Base-by-base conservation (phyloP, 2,113 vertebrate species). In the Hydrolagus affinis region DNA sequence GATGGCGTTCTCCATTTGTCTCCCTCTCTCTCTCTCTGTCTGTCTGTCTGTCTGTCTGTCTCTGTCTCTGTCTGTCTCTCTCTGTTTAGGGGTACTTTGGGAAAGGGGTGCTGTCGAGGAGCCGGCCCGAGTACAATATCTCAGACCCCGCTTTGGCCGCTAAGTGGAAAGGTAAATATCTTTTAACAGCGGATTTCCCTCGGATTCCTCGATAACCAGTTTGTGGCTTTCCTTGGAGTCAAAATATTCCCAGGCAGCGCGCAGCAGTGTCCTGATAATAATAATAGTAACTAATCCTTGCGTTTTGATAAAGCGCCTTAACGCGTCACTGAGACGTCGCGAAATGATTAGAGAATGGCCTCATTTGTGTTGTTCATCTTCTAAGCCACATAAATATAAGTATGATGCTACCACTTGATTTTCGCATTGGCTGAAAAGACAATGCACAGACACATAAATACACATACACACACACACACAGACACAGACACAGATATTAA, bases 101-200 rank as follows among this genome's bases (percentile, higher is more conserved):
- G 56, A 99, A 98, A 93, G 97, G 97, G 0, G 86, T 97, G 86
- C 91, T 99, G 77, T 98, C 97, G 64, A 95, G 95, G 91, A 95
- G 95, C 87, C 90, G 94, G 70, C 97, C 97, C 0, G 92, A 91
- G 75, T 94, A 96, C 91, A 93, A 90, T 87, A 87, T 96, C 87
- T 96, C 94, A 32, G 92, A 95, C 72, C 90, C 91, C 32, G 76
- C 66, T 21, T 86, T 95, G 86, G 85, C 83, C 86, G 72, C 89
- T 2, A 92, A 91, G 70, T 97, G 96, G 96, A 92, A 93, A 92
- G 91, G 97, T 98, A 91, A 93, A 86, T 87, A 8, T 4, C 77
- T 3, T 28, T 6, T 11, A 0, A 56, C n/a, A 3, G 2, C 28
- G 21, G 60, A n/a, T 19, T 86, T 64, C 12, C 9, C 32, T 15